Conservation (phyloP, 92 coral and sea anemone genomes). For the Palythoa grandis region DNA sequence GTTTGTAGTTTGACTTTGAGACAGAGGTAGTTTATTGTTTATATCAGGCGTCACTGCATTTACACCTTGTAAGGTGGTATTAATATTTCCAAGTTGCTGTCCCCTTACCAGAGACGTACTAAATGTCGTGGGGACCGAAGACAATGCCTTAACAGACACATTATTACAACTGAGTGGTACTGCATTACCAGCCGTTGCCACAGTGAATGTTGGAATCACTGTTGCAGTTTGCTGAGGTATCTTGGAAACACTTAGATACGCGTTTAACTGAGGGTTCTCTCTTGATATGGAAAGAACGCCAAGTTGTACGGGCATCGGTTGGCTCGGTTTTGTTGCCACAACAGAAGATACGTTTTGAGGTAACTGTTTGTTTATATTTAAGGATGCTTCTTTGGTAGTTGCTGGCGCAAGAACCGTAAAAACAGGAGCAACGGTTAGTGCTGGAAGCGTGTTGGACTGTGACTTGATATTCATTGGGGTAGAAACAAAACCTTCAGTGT, state of each 20-base stretch:
- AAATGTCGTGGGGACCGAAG: not conserved
- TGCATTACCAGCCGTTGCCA: not conserved
- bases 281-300: not conserved
- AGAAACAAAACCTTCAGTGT: not conserved
- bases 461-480: not conserved
- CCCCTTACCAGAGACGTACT: not conserved
- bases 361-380: not conserved
- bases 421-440: conserved; percentile 8
- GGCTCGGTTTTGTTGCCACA: not conserved
- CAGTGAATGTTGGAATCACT: not conserved
- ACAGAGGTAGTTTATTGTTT: not conserved
- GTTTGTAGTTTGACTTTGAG: not conserved
- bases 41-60: not conserved
- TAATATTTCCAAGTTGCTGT: too few relatives aligned
- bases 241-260: not conserved
- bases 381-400: not conserved
- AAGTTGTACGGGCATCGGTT: not conserved
- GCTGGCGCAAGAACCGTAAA: conserved; percentile 7
- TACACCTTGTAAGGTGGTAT: not conserved
- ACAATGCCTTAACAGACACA: not conserved
- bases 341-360: not conserved
- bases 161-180: not conserved
- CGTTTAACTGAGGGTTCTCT: not conserved
- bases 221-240: not conserved
- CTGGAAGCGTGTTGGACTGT: not conserved